Base-by-base conservation (phyloP, 1,140 invertebrate genomes). In the Eurosta solidaginis region DNA sequence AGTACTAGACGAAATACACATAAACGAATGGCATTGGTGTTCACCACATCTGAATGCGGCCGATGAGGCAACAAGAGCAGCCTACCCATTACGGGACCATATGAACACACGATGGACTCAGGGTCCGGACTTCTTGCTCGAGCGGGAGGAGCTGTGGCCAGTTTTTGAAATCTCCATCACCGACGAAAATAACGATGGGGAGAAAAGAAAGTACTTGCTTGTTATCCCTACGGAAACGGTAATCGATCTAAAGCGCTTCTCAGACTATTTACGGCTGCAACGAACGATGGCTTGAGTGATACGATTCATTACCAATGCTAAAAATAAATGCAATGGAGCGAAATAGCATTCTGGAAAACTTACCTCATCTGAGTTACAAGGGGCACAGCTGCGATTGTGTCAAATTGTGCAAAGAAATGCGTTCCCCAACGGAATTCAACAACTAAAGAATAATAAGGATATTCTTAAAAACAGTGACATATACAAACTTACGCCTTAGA, bases 21-120 rank as follows among this genome's bases (percentile, higher is more conserved):
- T 50, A 42, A 77, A 29, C 4, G 27, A 47, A 9, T 85, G 83
- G 1, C 76, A 81, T 20, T 79, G 52, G 52, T 25, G 3, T 9
- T 22, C 52, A 54, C 25, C 52, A 25, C 3, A 25, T 2, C 10
- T 54, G 6, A 54, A 54, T 54, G 12, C 25, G 27, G 52, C 52
- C n/a, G 52, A 54, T 29, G 5, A 25, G 27, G 73, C 77, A 78
- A 85, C 3, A 77, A 79, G 10, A 81, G 84, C 68, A 80, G 84
- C 59, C 29, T 40, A 17, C 45, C 45, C 6, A 17, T 3, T 14
- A 17, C 45, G 45, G 80, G 45, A 50, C n/a, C n/a, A n/a, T 12
- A 17, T 12, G n/a, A 14, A 47, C n/a, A 17, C n/a, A 10, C 45
- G 45, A 14, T 47, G 45, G 45, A 47, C 45, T 17, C 12, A 3